phyloP scores from a whole-genome alignment of 2,113 vertebrate genomes.

The Peromyscus maniculatus region DNA sequence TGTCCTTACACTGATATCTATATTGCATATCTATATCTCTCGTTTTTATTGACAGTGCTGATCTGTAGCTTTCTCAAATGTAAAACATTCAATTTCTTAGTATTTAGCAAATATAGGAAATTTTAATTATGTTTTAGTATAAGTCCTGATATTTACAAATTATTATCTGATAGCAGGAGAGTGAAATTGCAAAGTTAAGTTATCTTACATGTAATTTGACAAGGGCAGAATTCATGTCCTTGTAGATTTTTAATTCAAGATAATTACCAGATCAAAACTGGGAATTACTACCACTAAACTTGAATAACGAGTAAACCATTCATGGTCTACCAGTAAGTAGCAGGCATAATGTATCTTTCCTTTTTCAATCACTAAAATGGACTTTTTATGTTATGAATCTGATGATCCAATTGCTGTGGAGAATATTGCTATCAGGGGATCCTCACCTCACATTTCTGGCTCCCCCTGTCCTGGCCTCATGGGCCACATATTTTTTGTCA shows the following conservation, averaged over 20 bases:
- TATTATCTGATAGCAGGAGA: slow-evolving; percentile 6
- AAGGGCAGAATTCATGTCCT: neutral
- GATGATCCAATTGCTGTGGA: neutral
- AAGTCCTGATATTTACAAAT: slow-evolving; percentile 22
- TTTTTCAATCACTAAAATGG: neutral
- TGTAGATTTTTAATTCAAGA: slow-evolving; percentile 26
- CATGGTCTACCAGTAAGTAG: neutral
- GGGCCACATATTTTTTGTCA: neutral
- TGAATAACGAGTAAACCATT: neutral
- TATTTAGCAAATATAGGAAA: neutral
- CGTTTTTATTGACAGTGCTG: neutral
- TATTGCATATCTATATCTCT: neutral
- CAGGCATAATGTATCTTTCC: neutral
- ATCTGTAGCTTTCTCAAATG: neutral
- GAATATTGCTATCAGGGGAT: neutral
- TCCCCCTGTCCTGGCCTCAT: neutral
- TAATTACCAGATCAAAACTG: slow-evolving; percentile 2
- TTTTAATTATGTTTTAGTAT: neutral
- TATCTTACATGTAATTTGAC: slow-evolving; percentile 35
- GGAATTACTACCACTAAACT: neutral
- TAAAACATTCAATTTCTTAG: slow-evolving; percentile 13
- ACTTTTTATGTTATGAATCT: neutral
- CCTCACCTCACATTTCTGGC: neutral
- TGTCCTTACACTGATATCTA: neutral
- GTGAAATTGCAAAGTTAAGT: neutral